Evolutionary conservation across 23 tunicate genomes (phyloP).

Genomic region (Styela clava): DNA sequence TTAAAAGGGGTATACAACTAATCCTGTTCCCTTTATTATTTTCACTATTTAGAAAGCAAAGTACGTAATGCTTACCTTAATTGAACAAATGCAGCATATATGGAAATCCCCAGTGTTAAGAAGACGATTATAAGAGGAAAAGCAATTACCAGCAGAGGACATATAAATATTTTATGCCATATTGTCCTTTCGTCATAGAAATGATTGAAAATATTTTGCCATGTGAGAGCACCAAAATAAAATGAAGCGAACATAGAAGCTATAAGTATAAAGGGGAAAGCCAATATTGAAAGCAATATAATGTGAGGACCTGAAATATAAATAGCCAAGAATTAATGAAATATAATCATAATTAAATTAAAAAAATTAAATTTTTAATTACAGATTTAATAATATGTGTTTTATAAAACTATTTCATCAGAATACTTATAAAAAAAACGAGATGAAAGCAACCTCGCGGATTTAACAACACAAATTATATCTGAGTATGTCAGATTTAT

Average conservation of each 20-base stretch:
- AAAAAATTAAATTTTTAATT: too few relatives aligned
- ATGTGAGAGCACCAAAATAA: conserved; percentile 80
- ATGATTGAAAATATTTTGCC: conserved; percentile 77
- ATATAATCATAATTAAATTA: too few relatives aligned
- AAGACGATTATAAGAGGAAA: conserved; percentile 61
- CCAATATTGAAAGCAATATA: conserved; percentile 46
- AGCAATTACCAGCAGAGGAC: conserved; percentile 61
- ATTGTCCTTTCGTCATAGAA: conserved; percentile 70
- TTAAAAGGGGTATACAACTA: too few relatives aligned
- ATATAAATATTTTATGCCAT: conserved; percentile 55
- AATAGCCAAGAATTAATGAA: too few relatives aligned
- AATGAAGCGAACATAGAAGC: conserved; percentile 55
- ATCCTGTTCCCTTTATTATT: too few relatives aligned
- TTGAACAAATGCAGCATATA: conserved; percentile 83
- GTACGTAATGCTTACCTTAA: conserved; percentile 53
- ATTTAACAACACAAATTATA: too few relatives aligned
- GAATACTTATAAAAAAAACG: too few relatives aligned
- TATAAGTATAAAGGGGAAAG: conserved; percentile 66
- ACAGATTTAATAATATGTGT: too few relatives aligned
- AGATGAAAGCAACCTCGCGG: too few relatives aligned
- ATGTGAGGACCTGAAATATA: conserved; percentile 72
- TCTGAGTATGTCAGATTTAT: too few relatives aligned
- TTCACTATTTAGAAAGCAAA: too few relatives aligned
- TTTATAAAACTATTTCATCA: too few relatives aligned
- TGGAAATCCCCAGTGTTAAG: conserved; percentile 37